phyloP scores from a whole-genome alignment of 2,888 invertebrate genomes.

The Lutraria lutraria region DNA sequence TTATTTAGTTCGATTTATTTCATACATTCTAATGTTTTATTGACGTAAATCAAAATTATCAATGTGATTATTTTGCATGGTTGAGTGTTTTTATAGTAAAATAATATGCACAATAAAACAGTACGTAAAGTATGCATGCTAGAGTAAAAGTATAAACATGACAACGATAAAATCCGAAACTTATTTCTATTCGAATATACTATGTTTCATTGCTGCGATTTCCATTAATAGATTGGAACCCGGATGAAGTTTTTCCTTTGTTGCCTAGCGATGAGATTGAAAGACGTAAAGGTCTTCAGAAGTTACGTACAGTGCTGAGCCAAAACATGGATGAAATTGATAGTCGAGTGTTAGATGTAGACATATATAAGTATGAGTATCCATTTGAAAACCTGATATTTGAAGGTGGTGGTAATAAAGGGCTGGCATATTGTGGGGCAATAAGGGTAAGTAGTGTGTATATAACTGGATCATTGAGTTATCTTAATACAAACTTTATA shows the following conservation, averaged over 20 bases:
- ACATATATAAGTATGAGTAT: conserved; percentile 73
- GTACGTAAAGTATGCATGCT: not conserved
- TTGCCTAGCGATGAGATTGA: conserved; percentile 41
- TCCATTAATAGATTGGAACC: conserved; percentile 54
- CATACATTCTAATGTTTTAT: not conserved
- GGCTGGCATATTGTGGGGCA: conserved; percentile 80
- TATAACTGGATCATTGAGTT: not conserved
- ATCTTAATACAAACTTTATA: no score
- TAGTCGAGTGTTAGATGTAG: conserved; percentile 39
- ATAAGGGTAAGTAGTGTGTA: conserved; percentile 73
- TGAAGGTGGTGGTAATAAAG: conserved; percentile 82
- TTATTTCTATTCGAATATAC: not conserved
- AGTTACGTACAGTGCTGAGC: conserved; percentile 51
- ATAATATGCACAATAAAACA: not conserved
- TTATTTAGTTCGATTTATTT: not conserved
- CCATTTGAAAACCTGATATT: conserved; percentile 82
- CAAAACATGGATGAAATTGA: conserved; percentile 63
- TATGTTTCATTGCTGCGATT: not conserved
- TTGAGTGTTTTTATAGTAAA: not conserved
- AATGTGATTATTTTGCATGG: not conserved
- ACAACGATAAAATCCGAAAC: not conserved
- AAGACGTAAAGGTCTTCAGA: conserved; percentile 45
- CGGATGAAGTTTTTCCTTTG: conserved; percentile 62
- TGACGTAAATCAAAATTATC: not conserved
- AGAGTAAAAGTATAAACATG: not conserved